Base-by-base conservation (phyloP, 2,888 invertebrate genomes). In the Odontocolon sp. region DNA sequence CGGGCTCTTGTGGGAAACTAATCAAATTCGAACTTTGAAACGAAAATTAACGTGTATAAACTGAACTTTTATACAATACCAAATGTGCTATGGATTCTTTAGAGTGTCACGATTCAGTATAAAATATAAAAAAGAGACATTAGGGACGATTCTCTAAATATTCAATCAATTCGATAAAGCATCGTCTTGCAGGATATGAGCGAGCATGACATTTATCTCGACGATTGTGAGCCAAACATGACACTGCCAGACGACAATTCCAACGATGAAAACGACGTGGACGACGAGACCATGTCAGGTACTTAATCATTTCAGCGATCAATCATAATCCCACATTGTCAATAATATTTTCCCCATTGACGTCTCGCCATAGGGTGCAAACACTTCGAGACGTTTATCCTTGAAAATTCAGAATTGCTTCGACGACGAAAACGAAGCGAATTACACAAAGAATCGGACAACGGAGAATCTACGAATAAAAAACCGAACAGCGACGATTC, bases 241-340 rank as follows among this genome's bases (percentile, higher is more conserved):
- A 91, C 91, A 76, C 92, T 92, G 74, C 91, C 92, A n/a, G 94
- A 94, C 80, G 94, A 94, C 42, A 94, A 93, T 88, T 94, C 94
- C 2, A 94, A 94, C 83, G 96, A 96, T 87, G 97, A 97, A 88
- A 97, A 96, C 87, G 96, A 96, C 86, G 95, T 96, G 0, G 96
- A 97, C 87, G 95, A 96, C 81, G 96, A 96, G 90, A 95, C 96
- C 2, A 96, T 96, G 93, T 95, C 95, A 81, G 95, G 95, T 93
- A 92, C 52, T 78, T 56, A 36, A 14, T 28, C 14, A 5, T 9
- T 16, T 16, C 14, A 21, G 3, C 9, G 5, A 33, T 23, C 9
- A 23, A 0, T 26, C 6, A n/a, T n/a, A n/a, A n/a, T n/a, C n/a
- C n/a, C n/a, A n/a, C n/a, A n/a, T n/a, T n/a, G n/a, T n/a, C n/a